Evolutionary conservation across 2,888 invertebrate species (phyloP), one percentile per base, ranked within the genome.

Genomic region (Pharmacophagus antenor): DNA sequence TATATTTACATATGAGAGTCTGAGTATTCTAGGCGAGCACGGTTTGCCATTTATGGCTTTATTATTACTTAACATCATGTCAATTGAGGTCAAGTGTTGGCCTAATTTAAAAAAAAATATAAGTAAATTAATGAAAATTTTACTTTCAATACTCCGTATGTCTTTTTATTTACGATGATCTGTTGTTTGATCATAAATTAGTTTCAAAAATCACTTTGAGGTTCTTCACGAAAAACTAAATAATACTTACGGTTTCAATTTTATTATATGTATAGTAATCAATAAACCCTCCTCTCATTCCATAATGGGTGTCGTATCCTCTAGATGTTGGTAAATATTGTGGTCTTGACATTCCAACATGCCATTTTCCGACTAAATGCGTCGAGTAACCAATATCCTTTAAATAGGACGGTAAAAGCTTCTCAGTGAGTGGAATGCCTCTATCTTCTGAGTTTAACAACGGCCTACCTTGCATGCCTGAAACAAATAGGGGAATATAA

Each of bases 331-430:
- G 97, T 2, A 95, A 92, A 76, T 93, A 96, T 67, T 93, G 93
- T 56, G 91, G 89, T 57, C 92, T 90, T 64, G 93, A 94, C 88
- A 94, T 96, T 1, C 98, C 98, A 61, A 98, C 92, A 78, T 96
- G 95, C 98, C 98, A 98, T 88, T 98, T 98, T 21, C 98, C 98
- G 10, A 98, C 92, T 25, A 96, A 91, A 77, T 96, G 94, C 0
- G 97, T 97, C 6, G 88, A 82, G 82, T 98, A 98, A 0, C 96
- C 96, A 61, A 92, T 73, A 31, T 88, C 89, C 70, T 92, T 92
- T 63, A 97, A 78, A 75, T 94, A 93, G 70, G 93, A 87, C 0
- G 93, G 93, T n/a, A 93, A 71, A 1, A 93, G 75, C 5, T 92
- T 91, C 74, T 93, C 93, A 21, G 90, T 87, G 27, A 87, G 59